Base-by-base conservation (phyloP, 2,797 vertebrate species). In the Podarcis siculus region DNA sequence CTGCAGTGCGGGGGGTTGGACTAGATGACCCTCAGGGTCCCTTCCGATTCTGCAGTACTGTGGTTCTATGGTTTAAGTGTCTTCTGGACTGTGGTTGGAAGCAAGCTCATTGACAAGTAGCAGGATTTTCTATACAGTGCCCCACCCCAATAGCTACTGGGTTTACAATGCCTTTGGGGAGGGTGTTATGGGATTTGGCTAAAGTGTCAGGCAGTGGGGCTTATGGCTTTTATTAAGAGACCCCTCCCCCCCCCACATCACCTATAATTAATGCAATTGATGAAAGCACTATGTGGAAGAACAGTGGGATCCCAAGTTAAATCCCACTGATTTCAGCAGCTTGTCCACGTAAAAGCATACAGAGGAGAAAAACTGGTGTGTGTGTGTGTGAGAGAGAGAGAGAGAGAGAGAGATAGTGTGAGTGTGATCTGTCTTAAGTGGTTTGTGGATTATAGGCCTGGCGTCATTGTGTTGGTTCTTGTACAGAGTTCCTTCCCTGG, bases 401-500 rank as follows among this genome's bases (percentile, higher is more conserved):
- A 15, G 49, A 55, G 13, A 15, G 49, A 13, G 49, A 49, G 3
- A 49, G 49, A 49, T 4, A 12, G 49, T 66, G 32, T n/a, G 32
- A 37, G 45, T 55, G 8, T 30, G 1, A 8, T 27, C 25, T 67
- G 72, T 12, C 39, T 49, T 67, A 49, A 32, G 37, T 23, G 72
- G 17, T 32, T 79, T 87, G 5, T 39, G 32, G 32, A 61, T 23
- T 42, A 13, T n/a, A 72, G 13, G 17, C 15, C 15, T 6, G 15
- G 49, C 5, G 35, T 39, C 23, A 27, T 27, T 5, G 23, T 49
- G 13, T 79, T 21, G 0, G 8, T 86, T 61, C 71, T 87, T 64
- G 81, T 90, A 86, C 92, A 77, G 80, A 89, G 85, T 93, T 89
- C 82, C 85, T 87, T 81, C 0, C 0, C 30, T 79, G 67, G 76